phyloP scores from a whole-genome alignment of 1,140 invertebrate genomes.

The Phymorhynchus buccinoides region DNA sequence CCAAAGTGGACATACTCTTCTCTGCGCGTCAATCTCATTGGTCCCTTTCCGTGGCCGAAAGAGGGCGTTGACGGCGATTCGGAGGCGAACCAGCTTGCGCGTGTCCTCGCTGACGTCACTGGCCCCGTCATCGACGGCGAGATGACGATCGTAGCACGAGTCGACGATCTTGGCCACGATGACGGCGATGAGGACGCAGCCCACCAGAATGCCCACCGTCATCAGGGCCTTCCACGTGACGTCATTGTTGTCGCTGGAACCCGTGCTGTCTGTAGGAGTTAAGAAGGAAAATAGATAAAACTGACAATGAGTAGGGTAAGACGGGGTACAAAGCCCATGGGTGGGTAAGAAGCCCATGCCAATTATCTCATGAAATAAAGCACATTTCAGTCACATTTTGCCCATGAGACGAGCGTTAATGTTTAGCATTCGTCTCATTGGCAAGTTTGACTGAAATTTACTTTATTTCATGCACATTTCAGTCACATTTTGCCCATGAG shows the following conservation, averaged over 20 bases:
- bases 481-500: too few relatives aligned
- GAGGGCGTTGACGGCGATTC: constrained; percentile 49
- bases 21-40: neutral
- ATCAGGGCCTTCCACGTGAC: constrained; percentile 49
- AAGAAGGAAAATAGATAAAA: neutral
- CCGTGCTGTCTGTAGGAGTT: neutral
- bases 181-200: constrained; percentile 41
- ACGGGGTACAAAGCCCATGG: too few relatives aligned
- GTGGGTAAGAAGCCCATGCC: too few relatives aligned
- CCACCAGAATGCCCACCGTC: constrained; percentile 42
- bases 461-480: too few relatives aligned
- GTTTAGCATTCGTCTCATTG: too few relatives aligned
- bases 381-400: too few relatives aligned
- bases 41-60: neutral
- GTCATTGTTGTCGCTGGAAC: neutral
- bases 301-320: too few relatives aligned
- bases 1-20: neutral
- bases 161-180: constrained; percentile 54
- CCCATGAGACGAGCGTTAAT: too few relatives aligned
- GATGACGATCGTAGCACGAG: constrained; percentile 50
- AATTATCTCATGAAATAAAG: too few relatives aligned
- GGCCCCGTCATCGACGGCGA: constrained; percentile 48
- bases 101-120: constrained; percentile 60
- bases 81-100: constrained; percentile 50
- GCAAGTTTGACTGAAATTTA: too few relatives aligned